These are phyloP conservation scores for Pachliopta kotzebuea DNA, from an alignment of 2,888 invertebrate genomes.

Conservation along the genomic window DNA sequence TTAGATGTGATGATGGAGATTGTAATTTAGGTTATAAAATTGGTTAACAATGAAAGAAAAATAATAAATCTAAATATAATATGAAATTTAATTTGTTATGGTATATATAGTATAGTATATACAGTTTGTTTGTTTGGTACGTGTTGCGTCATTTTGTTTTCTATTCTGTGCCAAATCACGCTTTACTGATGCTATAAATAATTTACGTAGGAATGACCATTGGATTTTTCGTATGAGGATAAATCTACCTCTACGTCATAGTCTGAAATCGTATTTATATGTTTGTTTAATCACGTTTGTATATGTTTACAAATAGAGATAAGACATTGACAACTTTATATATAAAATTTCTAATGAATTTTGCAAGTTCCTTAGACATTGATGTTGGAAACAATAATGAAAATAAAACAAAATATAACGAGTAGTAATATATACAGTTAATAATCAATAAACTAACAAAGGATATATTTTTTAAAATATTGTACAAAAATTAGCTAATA, in stretches of 20 bases:
- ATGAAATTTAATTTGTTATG: not conserved
- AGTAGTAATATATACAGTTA: too few species aligned
- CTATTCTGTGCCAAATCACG: conserved; percentile 24
- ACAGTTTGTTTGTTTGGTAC: not conserved
- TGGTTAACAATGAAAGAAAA: not conserved
- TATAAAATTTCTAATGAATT: not conserved
- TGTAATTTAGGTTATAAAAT: too few species aligned
- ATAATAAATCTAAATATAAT: not conserved
- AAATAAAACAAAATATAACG: too few species aligned
- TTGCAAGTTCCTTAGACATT: too few species aligned
- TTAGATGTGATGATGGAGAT: too few species aligned
- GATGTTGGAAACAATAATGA: too few species aligned
- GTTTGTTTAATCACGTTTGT: not conserved
- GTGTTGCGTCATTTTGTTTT: conserved; percentile 24
- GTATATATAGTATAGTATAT: conserved; percentile 1
- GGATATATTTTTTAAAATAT: too few species aligned
- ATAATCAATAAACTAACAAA: too few species aligned
- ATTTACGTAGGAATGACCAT: not conserved
- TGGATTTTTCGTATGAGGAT: not conserved
- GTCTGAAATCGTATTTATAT: not conserved
- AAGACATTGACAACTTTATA: too few species aligned
- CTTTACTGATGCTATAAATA: conserved; percentile 24
- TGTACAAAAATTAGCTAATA: too few species aligned
- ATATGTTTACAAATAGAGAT: too few species aligned
- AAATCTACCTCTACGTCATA: not conserved